Evolutionary conservation across 2,888 invertebrate genomes (phyloP), one percentile per base, ranked within the genome.

Genomic region (Cylloceria caligata): DNA sequence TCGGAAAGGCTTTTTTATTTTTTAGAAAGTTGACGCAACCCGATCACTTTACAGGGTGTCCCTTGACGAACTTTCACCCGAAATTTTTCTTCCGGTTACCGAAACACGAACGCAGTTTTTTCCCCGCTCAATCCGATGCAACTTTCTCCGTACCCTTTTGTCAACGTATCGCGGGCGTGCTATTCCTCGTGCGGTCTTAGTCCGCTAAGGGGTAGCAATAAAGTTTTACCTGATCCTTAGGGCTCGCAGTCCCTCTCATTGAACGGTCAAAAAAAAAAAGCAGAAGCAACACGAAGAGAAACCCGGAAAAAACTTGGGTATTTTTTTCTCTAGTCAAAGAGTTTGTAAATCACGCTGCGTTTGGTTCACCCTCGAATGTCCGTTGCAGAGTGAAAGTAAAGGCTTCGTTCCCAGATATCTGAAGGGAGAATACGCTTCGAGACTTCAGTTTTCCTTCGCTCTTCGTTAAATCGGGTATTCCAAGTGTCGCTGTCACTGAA

Each of bases 371-470:
- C 55, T 65, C n/a, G n/a, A 34, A 45, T 6, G 42, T 55, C 19
- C 16, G 78, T 80, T 83, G 83, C 81, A 68, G 81, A 85, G 91
- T 87, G 91, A 91, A 91, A 91, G 91, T 88, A 89, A 89, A 91
- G 88, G 89, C 88, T 91, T 91, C 84, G 49, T 65, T 65, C n/a
- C 67, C 62, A 76, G 68, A 71, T 88, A 84, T 86, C 84, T 84
- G 81, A 80, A 73, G 62, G 71, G 74, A 83, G 84, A 83, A 85
- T 89, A 83, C 72, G 67, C 65, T 60, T 76, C 42, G 49, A 24
- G 39, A 27, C 36, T 69, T 60, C 62, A 79, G 68, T 80, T 72
- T 83, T 71, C 67, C 27, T 64, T 57, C 65, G 65, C 19, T 13
- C 47, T 45, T 36, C 74, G 60, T 7, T 11, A 65, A 72, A 69